Percentiles rank a stretch among this genome's conserved stretches.
Evolutionary conservation across 2,113 vertebrate species (phyloP).

Genomic region (Piliocolobus tephrosceles): DNA sequence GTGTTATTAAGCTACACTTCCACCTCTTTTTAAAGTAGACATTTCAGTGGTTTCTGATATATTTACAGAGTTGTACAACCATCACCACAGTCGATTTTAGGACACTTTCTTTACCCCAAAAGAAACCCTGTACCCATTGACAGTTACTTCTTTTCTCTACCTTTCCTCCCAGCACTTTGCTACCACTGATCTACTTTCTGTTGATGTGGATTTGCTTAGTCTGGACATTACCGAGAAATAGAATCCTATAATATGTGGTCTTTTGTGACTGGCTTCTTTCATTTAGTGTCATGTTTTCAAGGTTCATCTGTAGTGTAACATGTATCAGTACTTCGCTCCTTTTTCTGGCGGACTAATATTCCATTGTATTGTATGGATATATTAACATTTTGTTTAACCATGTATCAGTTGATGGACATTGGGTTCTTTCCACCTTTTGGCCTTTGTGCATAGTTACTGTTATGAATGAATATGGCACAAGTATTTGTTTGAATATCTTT

Average conservation of each 20-base stretch:
- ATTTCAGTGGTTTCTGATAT: neutral
- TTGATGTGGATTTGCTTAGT: too few species aligned
- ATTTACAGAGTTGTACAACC: neutral
- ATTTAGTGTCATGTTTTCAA: neutral
- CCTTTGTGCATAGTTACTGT: neutral
- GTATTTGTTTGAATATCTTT: neutral
- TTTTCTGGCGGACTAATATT: neutral
- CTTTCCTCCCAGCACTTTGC: neutral
- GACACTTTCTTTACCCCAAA: neutral
- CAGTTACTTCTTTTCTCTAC: accelerated
- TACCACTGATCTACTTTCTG: neutral
- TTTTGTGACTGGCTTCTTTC: neutral
- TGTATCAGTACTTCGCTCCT: neutral
- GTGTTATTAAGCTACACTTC: neutral
- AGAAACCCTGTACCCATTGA: neutral
- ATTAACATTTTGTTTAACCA: neutral
- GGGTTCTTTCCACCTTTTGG: neutral
- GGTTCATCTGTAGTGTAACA: neutral
- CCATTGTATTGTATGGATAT: accelerated
- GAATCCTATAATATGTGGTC: too few species aligned
- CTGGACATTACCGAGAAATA: neutral
- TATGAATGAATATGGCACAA: neutral
- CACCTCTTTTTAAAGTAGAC: neutral
- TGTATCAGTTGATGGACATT: neutral
- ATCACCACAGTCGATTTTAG: neutral